Evolutionary conservation across 2,113 vertebrate species (phyloP), one percentile per base, ranked within the genome.

Genomic region (Ammodytes dubius): DNA sequence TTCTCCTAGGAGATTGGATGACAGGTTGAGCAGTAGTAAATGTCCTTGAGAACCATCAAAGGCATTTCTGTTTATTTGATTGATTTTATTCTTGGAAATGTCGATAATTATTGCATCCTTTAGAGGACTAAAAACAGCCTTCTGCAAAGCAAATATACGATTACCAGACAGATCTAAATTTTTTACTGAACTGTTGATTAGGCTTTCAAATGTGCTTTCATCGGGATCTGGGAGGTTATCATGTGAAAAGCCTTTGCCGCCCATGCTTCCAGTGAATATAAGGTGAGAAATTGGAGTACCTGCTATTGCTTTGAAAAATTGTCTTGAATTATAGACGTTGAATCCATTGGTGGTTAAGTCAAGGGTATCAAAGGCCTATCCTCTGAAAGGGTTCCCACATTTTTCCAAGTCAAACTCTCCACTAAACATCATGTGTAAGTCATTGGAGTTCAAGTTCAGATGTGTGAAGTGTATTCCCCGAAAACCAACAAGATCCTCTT

Each of bases 361-460:
- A 1, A 99, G 80, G 1, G 5, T 50, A 0, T 74, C 11, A 49
- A 99, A 92, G 0, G 73, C 39, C 71, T 93, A 45, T n/a, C 90
- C 92, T 88, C 74, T 93, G 60, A 98, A 97, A 0, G 96, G 97
- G 88, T 96, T 98, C 72, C 90, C 90, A 46, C 97, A 98, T 6
- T 37, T 66, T 15, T 56, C 70, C 96, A 95, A 96, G 78, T 90
- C 78, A 17, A 93, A 96, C 53, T 81, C 39, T 0, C 2, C 3
- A 0, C 53, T 0, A 42, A 45, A 39, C 39, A 35, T 78, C 4
- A 0, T 15, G 13, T 5, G 6, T 2, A 97, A 65, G 0, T 0
- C 0, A 71, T 94, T 96, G 4, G n/a, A 52, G 0, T 45, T 2
- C 4, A 99, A 79, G 7, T 71, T 93, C 1, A 99, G 74, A 2